phyloP scores from a whole-genome alignment of 2,888 invertebrate genomes.

The Eurytoma californica region DNA sequence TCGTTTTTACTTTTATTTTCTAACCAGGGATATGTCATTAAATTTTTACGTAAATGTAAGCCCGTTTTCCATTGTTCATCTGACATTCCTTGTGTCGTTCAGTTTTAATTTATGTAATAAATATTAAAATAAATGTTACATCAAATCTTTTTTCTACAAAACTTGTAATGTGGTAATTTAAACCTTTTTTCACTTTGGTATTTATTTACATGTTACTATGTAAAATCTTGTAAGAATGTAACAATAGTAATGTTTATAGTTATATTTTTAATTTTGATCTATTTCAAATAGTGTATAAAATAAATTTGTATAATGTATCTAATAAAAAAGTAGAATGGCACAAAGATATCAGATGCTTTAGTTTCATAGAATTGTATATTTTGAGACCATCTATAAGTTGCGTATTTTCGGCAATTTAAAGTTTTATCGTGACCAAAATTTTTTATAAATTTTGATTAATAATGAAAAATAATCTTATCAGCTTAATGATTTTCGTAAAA shows the following conservation, averaged over 20 bases:
- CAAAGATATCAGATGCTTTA: slow-evolving; percentile 50
- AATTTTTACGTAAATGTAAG: slow-evolving; percentile 44
- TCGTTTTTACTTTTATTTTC: slow-evolving; percentile 52
- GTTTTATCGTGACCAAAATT: slow-evolving; percentile 63
- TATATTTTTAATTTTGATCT: slow-evolving; percentile 32
- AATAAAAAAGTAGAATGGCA: slow-evolving; percentile 34
- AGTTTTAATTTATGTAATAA: slow-evolving; percentile 42
- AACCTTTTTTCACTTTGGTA: slow-evolving; percentile 32
- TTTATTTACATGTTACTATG: slow-evolving; percentile 40
- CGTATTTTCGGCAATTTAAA: slow-evolving; percentile 64
- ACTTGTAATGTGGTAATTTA: slow-evolving; percentile 36
- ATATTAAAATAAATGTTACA: slow-evolving; percentile 17
- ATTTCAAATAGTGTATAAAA: slow-evolving; percentile 30
- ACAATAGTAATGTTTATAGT: slow-evolving; percentile 28
- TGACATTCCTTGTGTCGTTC: slow-evolving; percentile 53
- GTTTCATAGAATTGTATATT: slow-evolving; percentile 48
- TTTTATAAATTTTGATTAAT: slow-evolving; percentile 47
- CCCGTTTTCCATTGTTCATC: slow-evolving; percentile 47
- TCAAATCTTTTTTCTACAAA: slow-evolving; percentile 27
- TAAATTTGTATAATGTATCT: slow-evolving; percentile 28
- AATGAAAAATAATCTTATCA: slow-evolving; percentile 40
- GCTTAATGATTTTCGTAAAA: slow-evolving; percentile 38
- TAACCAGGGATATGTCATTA: slow-evolving; percentile 34
- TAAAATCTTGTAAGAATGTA: slow-evolving; percentile 28
- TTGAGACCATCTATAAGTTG: slow-evolving; percentile 30